phyloP scores from a whole-genome alignment of 1,140 invertebrate species.

The Sarcophaga bullata region DNA sequence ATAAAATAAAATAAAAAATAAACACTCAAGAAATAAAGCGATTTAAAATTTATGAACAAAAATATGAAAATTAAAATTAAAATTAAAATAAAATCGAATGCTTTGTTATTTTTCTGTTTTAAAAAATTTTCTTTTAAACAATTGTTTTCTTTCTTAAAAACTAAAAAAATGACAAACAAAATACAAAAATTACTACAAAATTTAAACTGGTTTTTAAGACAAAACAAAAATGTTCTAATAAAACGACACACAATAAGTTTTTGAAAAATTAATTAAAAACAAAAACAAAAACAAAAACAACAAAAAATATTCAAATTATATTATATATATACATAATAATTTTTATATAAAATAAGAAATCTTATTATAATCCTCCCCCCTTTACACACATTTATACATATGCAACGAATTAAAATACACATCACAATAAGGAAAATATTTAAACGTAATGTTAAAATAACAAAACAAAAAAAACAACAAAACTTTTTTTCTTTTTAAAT shows the following conservation, averaged over 20 bases:
- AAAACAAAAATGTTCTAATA: neutral
- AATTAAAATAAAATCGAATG: neutral
- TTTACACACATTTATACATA: conserved; percentile 41
- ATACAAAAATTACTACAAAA: conserved; percentile 23
- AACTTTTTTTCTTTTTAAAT: neutral
- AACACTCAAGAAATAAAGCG: conserved; percentile 15
- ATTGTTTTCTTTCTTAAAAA: conserved; percentile 17
- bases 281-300: too few relatives aligned
- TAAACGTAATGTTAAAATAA: neutral
- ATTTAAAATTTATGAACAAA: neutral
- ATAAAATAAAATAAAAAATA: neutral
- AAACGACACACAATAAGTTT: neutral
- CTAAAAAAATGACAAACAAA: neutral
- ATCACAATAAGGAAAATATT: conserved; percentile 37
- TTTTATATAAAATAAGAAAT: conserved; percentile 30
- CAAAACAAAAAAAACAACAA: conserved; percentile 13
- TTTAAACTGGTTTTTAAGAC: neutral
- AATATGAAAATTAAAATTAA: too few relatives aligned
- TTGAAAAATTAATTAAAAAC: conserved; percentile 14
- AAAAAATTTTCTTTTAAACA: neutral
- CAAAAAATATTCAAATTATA: neutral
- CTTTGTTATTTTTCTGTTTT: conserved; percentile 22
- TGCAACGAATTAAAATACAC: conserved; percentile 40
- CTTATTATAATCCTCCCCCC: conserved; percentile 15
- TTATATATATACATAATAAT: conserved; percentile 22